A percentile compares a stretch with the other conserved stretches of the same genome.
These are phyloP conservation scores for Luffia ferchaultella DNA, from an alignment of 2,888 invertebrate genomes.

Conservation along the genomic window DNA sequence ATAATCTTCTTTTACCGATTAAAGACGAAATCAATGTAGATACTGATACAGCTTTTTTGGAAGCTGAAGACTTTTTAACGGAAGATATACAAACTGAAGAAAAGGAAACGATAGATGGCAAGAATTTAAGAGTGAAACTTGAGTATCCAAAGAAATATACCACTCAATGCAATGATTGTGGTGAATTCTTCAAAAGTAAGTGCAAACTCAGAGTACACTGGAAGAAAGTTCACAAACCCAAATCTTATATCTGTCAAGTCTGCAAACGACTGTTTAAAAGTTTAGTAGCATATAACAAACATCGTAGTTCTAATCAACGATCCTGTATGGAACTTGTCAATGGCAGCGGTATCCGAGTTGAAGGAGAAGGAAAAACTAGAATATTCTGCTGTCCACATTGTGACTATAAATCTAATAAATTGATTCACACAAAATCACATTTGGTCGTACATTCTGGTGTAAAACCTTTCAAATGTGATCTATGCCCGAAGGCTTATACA, in stretches of 20 bases:
- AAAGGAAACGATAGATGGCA: not conserved
- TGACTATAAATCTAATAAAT: constrained; percentile 2
- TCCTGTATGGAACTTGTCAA: not conserved
- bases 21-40: no score
- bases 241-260: not conserved
- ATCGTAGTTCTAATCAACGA: not conserved
- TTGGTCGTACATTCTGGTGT: constrained; percentile 2
- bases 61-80: not conserved
- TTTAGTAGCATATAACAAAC: not conserved
- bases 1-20: no score
- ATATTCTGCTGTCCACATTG: constrained; percentile 6
- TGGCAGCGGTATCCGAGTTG: constrained; percentile 1
- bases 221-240: constrained; percentile 2
- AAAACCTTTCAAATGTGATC: constrained; percentile 4
- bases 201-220: constrained; percentile 2
- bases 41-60: not conserved
- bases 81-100: not conserved
- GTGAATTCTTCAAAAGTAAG: constrained; percentile 2
- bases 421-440: constrained; percentile 3
- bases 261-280: constrained; percentile 5
- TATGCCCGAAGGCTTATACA: constrained; percentile 6
- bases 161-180: constrained; percentile 4
- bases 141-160: not conserved
- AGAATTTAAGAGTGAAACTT: not conserved
- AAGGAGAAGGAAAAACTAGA: constrained; percentile 5